Conservation (phyloP, 2,888 invertebrate genomes). For the Watsonalla cultraria region DNA sequence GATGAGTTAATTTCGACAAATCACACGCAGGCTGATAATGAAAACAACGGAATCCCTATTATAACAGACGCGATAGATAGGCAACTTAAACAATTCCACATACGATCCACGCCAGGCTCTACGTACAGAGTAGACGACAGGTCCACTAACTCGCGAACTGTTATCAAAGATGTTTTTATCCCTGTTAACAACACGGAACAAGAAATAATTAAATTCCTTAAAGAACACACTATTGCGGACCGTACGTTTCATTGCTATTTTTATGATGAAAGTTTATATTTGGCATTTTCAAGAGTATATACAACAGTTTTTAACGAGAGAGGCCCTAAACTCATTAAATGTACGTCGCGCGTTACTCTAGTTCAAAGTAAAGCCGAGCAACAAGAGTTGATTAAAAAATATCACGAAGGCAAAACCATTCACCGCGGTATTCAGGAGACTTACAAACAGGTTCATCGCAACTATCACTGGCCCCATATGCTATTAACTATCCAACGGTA, state of each 20-base stretch:
- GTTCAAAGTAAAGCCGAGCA: not conserved
- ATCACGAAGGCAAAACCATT: not conserved
- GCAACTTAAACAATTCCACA: not conserved
- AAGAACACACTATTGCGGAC: no score
- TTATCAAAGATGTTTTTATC: not conserved
- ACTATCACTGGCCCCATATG: conserved; percentile 23
- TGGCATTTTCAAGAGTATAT: not conserved
- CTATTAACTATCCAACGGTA: conserved; percentile 18
- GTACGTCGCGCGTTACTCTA: not conserved
- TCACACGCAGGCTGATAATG: not conserved
- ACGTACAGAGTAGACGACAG: not conserved
- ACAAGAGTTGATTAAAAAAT: not conserved
- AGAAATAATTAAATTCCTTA: no score
- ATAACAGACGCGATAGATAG: not conserved
- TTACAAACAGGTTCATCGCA: conserved; percentile 14
- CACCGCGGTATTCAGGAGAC: conserved; percentile 10
- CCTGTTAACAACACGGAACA: not conserved
- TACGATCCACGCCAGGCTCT: not conserved
- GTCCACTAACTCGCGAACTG: not conserved
- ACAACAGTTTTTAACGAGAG: not conserved
- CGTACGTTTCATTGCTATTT: not conserved
- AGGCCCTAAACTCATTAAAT: not conserved
- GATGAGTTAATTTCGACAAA: not conserved
- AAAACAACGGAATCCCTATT: not conserved
- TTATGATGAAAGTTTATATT: not conserved